phyloP scores from a whole-genome alignment of 2,113 vertebrate species.

The Brachionichthys hirsutus region DNA sequence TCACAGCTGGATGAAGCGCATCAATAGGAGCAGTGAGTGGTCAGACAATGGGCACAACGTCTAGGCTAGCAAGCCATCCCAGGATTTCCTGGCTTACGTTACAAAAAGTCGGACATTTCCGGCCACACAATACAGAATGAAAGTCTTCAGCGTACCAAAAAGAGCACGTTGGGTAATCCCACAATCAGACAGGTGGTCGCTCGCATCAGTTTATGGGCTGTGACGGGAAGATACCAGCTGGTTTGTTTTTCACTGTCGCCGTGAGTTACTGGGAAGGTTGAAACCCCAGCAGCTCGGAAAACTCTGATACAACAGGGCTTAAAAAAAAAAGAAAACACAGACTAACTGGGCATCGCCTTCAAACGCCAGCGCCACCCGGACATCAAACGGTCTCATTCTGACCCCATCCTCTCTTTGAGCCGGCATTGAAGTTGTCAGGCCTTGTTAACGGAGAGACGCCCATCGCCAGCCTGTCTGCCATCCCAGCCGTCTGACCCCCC shows the following conservation, averaged over 20 bases:
- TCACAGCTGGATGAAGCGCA: conserved; percentile 79
- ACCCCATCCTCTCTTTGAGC: conserved; percentile 54
- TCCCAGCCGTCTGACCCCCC: conserved; percentile 42
- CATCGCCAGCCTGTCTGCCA: conserved; percentile 65
- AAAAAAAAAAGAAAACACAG: conserved; percentile 52
- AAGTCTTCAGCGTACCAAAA: conserved; percentile 39
- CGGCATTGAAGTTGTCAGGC: conserved; percentile 66
- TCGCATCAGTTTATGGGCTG: conserved; percentile 11
- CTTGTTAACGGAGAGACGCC: conserved; percentile 60
- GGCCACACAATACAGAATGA: conserved; percentile 38
- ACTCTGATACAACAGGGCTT: conserved; percentile 44
- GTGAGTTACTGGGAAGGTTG: conserved; percentile 38
- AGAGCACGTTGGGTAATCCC: conserved; percentile 22
- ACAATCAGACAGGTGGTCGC: conserved; percentile 18
- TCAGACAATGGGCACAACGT: conserved; percentile 66
- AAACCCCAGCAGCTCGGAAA: conserved; percentile 8
- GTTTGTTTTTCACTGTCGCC: conserved; percentile 43
- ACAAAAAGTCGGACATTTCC: conserved; percentile 42
- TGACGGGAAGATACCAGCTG: conserved; percentile 23
- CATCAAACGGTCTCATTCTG: conserved; percentile 50
- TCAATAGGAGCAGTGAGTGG: conserved; percentile 74
- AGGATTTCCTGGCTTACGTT: conserved; percentile 77
- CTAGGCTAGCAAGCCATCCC: conserved; percentile 64
- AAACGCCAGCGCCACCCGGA: conserved; percentile 38
- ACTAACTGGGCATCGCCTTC: conserved; percentile 47